Percentiles rank a stretch among this genome's conserved stretches.
Conservation (phyloP, 2,113 vertebrate genomes). For the Nanorana parkeri region DNA sequence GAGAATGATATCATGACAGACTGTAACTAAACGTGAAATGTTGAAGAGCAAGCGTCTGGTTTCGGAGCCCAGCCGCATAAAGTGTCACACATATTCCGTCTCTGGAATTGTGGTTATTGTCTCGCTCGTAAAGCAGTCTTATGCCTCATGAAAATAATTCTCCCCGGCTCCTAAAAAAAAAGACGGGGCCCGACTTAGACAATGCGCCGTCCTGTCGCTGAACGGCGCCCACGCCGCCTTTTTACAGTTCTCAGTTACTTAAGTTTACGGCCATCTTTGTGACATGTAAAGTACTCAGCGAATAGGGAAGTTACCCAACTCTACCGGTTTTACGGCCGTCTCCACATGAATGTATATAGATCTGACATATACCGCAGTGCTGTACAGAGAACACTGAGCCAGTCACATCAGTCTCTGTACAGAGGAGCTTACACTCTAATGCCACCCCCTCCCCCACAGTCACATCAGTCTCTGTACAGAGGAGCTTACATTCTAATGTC, state of each 20-base stretch:
- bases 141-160: background rate
- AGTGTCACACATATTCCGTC: background rate
- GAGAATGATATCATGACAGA: conserved; percentile 47
- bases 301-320: too few species aligned
- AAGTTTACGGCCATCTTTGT: background rate
- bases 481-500: too few species aligned
- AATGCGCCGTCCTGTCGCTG: background rate
- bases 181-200: background rate
- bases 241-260: background rate
- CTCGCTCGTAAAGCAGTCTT: conserved; percentile 12
- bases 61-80: background rate
- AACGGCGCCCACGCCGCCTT: background rate
- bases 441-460: too few species aligned
- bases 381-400: too few species aligned
- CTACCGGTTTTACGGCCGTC: too few species aligned
- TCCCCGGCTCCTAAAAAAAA: background rate
- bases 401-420: too few species aligned
- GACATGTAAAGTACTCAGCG: too few species aligned
- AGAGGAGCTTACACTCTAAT: too few species aligned
- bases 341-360: too few species aligned
- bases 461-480: too few species aligned
- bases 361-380: too few species aligned
- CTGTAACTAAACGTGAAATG: conserved; percentile 27
- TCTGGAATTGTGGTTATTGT: background rate
- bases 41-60: background rate